A percentile compares a stretch with the other conserved stretches of the same genome.
Evolutionary conservation across 2,888 invertebrate species (phyloP).

Genomic region (Metopia argyrocephala): DNA sequence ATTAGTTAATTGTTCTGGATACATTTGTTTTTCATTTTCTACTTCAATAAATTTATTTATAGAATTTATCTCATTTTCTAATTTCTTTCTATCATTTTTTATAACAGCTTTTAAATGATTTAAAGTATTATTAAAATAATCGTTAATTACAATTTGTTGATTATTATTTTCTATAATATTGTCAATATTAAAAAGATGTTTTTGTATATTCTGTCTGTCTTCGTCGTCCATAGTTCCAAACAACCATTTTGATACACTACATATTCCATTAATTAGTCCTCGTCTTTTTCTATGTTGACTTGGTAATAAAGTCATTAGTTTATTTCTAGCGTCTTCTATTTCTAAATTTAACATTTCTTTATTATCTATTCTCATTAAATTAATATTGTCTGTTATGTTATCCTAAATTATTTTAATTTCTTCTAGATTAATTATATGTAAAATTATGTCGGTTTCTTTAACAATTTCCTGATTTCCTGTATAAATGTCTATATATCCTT

Average conservation of each 20-base stretch:
- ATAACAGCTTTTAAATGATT: constrained; percentile 24
- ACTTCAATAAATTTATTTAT: constrained; percentile 40
- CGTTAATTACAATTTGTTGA: constrained; percentile 31
- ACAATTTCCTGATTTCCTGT: too few species aligned
- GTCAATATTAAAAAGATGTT: constrained; percentile 3
- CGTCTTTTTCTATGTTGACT: too few species aligned
- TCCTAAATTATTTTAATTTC: too few species aligned
- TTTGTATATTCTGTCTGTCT: constrained; percentile 50
- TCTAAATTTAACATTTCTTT: constrained; percentile 48
- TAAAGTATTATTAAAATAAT: too few species aligned
- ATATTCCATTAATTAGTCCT: too few species aligned
- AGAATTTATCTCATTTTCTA: constrained; percentile 22
- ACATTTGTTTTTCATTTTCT: constrained; percentile 29
- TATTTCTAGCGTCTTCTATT: constrained; percentile 35
- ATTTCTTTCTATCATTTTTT: constrained; percentile 14
- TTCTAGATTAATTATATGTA: too few species aligned
- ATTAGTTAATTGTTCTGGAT: constrained; percentile 35
- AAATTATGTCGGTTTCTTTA: too few species aligned
- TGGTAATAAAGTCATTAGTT: constrained; percentile 52
- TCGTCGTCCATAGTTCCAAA: constrained; percentile 45
- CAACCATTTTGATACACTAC: too few species aligned
- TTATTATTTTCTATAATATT: constrained; percentile 26
- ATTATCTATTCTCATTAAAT: too few species aligned
- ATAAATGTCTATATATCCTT: too few species aligned
- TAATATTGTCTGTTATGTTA: too few species aligned